Base-by-base conservation (phyloP, 2,113 vertebrate species). In the Myiopsitta monachus region DNA sequence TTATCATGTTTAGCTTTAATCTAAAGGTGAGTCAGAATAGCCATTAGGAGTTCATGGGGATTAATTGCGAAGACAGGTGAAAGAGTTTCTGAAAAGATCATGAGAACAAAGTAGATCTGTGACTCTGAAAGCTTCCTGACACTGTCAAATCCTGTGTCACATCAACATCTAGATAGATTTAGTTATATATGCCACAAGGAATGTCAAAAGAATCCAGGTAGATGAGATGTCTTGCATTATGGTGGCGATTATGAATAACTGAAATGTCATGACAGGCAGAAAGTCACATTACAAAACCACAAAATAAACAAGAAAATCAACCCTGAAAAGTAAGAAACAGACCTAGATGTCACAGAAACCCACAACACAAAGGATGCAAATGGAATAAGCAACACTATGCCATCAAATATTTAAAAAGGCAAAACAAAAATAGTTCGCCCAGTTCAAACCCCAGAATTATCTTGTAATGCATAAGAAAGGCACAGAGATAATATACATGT, bases 401-500 rank as follows among this genome's bases (percentile, higher is more conserved):
- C 52, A 90, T 88, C 77, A 90, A 94, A 76, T 66, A 87, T 88
- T 88, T 86, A 64, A 95, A 90, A 63, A 30, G 10, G 68, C 51
- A 83, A 95, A 93, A 4, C 49, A 88, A 88, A 88, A 92, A 55
- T 67, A 63, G 55, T 52, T 93, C 46, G 61, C 41, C 51, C 88
- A 87, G 62, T 94, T 93, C 57, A 92, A 84, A 93, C 12, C 36
- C 11, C 68, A 68, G 55, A 78, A 68, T 81, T 51, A 67, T 36
- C 24, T 33, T 63, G 14, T 57, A 72, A 44, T 27, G 27, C 24
- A 14, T 39, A 38, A 80, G 26, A 54, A 43, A 93, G 24, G 11
- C 39, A 54, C 17, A 19, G 67, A 86, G 30, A 49, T 19, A 9
- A 81, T 47, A 41, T 0, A 54, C 12, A 17, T 0, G 0, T 21